phyloP scores from a whole-genome alignment of 2,888 invertebrate genomes.

The Idaea dimidiata region DNA sequence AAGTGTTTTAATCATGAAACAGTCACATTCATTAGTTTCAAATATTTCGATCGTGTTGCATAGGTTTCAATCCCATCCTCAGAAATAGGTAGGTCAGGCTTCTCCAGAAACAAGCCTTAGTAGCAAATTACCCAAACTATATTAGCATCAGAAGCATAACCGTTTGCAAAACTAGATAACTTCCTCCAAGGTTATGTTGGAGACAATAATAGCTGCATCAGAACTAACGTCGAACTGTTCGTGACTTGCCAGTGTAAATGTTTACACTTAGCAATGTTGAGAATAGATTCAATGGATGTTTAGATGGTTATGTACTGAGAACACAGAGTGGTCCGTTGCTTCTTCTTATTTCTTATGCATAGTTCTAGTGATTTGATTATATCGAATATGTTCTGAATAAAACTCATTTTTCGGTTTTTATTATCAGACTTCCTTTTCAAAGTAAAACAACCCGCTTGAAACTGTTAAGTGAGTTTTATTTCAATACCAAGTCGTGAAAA shows the following conservation, averaged over 20 bases:
- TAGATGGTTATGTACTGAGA: background rate
- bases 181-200: background rate
- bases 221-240: background rate
- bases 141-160: background rate
- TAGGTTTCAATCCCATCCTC: too few species aligned
- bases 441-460: too few species aligned
- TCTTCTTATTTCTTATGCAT: background rate
- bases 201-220: background rate
- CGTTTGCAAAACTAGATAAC: background rate
- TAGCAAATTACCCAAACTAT: background rate
- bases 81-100: too few species aligned
- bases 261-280: background rate
- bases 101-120: background rate
- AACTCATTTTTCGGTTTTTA: too few species aligned
- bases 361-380: background rate
- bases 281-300: background rate
- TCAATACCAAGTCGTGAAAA: too few species aligned
- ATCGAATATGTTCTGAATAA: background rate
- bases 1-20: too few species aligned
- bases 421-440: too few species aligned
- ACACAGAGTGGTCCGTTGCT: too few species aligned
- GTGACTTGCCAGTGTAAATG: background rate
- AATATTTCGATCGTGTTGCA: too few species aligned
- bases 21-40: too few species aligned
- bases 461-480: too few species aligned